Base-by-base conservation (phyloP, 2,797 vertebrate genomes). In the Avahi laniger region DNA sequence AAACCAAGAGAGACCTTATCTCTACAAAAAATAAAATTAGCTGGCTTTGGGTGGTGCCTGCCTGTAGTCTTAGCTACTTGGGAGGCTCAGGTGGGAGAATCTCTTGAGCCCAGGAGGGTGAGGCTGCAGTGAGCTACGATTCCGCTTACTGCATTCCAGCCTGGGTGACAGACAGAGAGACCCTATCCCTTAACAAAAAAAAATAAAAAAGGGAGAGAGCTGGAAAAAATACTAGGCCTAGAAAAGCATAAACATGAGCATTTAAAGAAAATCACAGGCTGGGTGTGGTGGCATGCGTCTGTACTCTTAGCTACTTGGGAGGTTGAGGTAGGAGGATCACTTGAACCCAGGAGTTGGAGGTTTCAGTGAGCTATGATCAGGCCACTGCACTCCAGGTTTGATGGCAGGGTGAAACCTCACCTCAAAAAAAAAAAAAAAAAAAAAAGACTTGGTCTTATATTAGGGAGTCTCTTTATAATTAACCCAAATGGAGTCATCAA, bases 391-490 rank as follows among this genome's bases (percentile, higher is more conserved):
- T 65, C 30, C 4, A n/a, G 63, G 13, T 15, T 65, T 65, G 7
- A 33, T n/a, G 7, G 33, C 33, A 65, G 33, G 18, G 63, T 15
- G 7, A 65, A n/a, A 65, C 33, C 33, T n/a, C 63, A 65, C 33
- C 63, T 65, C 33, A n/a, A 65, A 65, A 65, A 65, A n/a, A 65
- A 63, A 14, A 20, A 54, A 52, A 52, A 7, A 10, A 57, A 61
- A 80, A 99, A 99, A 94, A 98, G 97, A 84, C 98, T 99, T 38
- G 99, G 99, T 93, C 99, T 99, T 94, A 99, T 99, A n/a, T 98
- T 99, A 30, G 99, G 99, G 94, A 99, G 99, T 4, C 98, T 99
- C 96, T 99, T 99, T 95, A 98, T 99, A 97, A 99, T 99, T 4
- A 99, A 99, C 97, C 99, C 99, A 0, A 99, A 98, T 0, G 99